Evolutionary conservation across 2,113 vertebrate species (phyloP).

Genomic region (Drymodes brunneopygia): DNA sequence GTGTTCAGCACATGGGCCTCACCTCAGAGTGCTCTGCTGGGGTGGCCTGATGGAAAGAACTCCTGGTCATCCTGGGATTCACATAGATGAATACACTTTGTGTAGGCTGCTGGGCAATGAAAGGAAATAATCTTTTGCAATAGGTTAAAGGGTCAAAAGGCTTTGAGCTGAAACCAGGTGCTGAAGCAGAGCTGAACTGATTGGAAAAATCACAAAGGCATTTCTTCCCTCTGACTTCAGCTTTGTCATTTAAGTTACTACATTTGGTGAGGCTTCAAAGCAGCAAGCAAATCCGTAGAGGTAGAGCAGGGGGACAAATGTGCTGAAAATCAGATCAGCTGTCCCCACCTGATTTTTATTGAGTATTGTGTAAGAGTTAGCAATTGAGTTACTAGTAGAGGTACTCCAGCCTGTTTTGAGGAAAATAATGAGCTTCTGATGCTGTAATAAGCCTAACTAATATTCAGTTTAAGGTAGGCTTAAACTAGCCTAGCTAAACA

Average conservation of each 20-base stretch:
- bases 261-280: not conserved
- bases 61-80: not conserved
- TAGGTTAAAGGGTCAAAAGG: not conserved
- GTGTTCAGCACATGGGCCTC: not conserved
- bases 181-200: not conserved
- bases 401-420: not conserved
- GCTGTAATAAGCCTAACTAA: not conserved
- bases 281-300: not conserved
- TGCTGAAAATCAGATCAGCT: not conserved
- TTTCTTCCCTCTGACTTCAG: not conserved
- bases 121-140: not conserved
- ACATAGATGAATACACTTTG: rapidly evolving
- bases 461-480: not conserved
- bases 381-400: not conserved
- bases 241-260: not conserved
- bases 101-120: rapidly evolving
- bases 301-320: not conserved
- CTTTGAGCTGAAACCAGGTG: not conserved
- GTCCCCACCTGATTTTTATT: not conserved
- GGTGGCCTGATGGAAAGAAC: not conserved
- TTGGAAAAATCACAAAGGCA: not conserved
- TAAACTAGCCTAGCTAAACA: not conserved
- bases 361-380: not conserved
- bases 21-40: not conserved
- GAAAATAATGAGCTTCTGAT: not conserved